Evolutionary conservation across 2,888 invertebrate species (phyloP), one percentile per base, ranked within the genome.

Genomic region (Aleiodes leptofemur): DNA sequence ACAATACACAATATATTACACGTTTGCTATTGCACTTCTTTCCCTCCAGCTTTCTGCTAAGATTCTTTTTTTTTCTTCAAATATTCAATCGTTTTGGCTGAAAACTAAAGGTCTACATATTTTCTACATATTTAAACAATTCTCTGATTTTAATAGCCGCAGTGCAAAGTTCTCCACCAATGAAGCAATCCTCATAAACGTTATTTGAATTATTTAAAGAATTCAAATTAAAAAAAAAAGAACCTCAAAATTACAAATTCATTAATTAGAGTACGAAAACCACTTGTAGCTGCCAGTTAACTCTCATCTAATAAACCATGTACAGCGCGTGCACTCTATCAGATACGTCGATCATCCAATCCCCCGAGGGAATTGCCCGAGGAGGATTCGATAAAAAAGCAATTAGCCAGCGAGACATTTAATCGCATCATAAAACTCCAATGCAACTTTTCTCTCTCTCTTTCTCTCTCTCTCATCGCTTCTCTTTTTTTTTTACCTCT

Each of bases 391-490:
- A 77, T 78, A 79, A 79, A 81, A 85, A 84, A 82, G 81, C 83
- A 86, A 86, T 86, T 86, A 86, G 84, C 76, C 79, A 50, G 31
- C 74, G 81, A 81, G 81, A 81, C 83, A 80, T 82, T 86, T 84
- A 84, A 85, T 85, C 82, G 81, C 81, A 81, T 83, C 84, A 84
- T 85, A 85, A 86, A 86, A 81, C 82, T 78, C 80, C 76, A 61
- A 69, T 76, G 69, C 70, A 71, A 68, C 78, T 77, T 66, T 56
- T 73, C 73, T 70, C 68, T 59, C 59, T 61, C 23, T 23, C 43
- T 59, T n/a, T 34, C 6, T 70, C 72, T 55, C 71, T 23, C 23
- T 23, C 23, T 23, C 23, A 23, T 23, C 23, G 23, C 23, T 23
- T 23, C 23, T 23, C 2, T 23, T 23, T 23, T 23, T 23, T 23